Evolutionary conservation across 2,113 vertebrate species (phyloP).

Genomic region (Halcyon malimbica): DNA sequence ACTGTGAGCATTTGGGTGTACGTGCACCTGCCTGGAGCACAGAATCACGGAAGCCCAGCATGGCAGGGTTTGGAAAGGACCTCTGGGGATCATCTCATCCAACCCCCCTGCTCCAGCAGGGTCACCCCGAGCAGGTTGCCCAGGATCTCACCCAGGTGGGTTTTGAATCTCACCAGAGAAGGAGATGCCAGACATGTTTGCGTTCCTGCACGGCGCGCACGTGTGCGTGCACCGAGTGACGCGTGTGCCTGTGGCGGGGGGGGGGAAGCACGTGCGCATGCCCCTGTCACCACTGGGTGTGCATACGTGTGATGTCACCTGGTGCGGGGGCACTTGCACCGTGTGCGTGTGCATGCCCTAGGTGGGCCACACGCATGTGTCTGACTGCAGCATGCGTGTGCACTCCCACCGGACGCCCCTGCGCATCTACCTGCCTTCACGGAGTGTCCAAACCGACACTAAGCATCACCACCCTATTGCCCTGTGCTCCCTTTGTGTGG

Average conservation of each 20-base stretch:
- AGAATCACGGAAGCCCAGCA: background rate
- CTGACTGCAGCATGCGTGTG: fast-evolving
- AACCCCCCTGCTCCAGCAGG: too few relatives aligned
- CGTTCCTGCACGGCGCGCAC: background rate
- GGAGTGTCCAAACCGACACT: fast-evolving
- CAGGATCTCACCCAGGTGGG: background rate
- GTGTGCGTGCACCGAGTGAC: fast-evolving
- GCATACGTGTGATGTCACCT: background rate
- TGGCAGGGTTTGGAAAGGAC: background rate
- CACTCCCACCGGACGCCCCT: fast-evolving
- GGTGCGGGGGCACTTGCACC: fast-evolving
- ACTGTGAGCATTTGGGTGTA: fast-evolving
- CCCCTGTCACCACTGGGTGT: fast-evolving
- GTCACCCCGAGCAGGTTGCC: background rate
- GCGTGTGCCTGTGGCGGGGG: background rate
- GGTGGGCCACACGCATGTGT: background rate
- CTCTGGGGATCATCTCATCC: background rate
- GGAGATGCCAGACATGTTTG: background rate
- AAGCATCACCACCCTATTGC: fast-evolving
- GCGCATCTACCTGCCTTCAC: fast-evolving
- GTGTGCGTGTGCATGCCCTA: fast-evolving
- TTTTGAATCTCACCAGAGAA: background rate
- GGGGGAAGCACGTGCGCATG: background rate
- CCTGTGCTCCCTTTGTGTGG: fast-evolving
- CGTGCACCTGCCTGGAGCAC: too few relatives aligned